These are phyloP conservation scores for Ceratina japonica DNA, from an alignment of 1,140 invertebrate genomes.

Conservation along the genomic window DNA sequence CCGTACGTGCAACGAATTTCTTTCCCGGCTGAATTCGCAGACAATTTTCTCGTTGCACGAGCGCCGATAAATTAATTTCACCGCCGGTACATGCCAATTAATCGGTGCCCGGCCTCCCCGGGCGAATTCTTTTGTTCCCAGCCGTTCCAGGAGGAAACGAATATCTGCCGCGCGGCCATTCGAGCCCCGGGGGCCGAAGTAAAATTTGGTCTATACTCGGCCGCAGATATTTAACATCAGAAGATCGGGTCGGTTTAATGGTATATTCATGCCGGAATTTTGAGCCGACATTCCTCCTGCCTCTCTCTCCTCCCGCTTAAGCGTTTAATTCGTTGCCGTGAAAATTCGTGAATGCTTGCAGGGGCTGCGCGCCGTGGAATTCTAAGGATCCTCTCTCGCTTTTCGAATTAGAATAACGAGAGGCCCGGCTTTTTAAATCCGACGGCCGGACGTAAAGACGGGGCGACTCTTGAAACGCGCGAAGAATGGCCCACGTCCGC, in stretches of 20 bases:
- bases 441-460: background rate
- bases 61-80: conserved; percentile 27
- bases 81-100: conserved; percentile 23
- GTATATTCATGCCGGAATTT: background rate
- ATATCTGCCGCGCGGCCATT: too few species aligned
- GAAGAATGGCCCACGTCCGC: background rate
- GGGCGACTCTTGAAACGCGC: background rate
- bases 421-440: background rate
- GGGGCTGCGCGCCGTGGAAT: background rate
- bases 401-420: conserved; percentile 2
- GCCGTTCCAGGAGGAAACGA: background rate
- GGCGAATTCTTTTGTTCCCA: conserved; percentile 17
- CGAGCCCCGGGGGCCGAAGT: too few species aligned
- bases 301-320: too few species aligned
- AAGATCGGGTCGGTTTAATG: background rate
- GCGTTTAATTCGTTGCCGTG: background rate
- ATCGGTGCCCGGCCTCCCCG: background rate
- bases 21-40: conserved; percentile 17
- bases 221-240: background rate
- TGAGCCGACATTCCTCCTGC: background rate
- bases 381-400: background rate
- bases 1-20: conserved; percentile 18
- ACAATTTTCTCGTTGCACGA: conserved; percentile 18
- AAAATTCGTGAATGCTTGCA: background rate
- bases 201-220: too few species aligned